A percentile compares a stretch with the other conserved stretches of the same genome.
These are phyloP conservation scores for Trichomycterus rosablanca DNA, from an alignment of 2,113 vertebrate genomes.

Conservation along the genomic window DNA sequence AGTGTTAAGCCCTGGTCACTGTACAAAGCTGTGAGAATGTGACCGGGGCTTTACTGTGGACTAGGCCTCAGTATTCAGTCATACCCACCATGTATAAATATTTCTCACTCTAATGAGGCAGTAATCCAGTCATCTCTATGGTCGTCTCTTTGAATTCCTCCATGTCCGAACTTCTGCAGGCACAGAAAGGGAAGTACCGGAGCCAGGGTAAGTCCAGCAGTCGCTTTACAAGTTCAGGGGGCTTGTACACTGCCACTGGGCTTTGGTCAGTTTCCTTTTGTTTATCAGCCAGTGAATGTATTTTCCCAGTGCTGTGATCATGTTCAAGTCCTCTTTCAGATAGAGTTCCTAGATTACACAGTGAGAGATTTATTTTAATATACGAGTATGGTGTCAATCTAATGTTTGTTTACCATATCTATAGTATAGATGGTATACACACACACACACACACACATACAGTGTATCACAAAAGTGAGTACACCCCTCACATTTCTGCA, in stretches of 20 bases:
- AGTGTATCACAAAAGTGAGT: no score
- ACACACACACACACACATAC: no score
- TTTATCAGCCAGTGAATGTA: background rate
- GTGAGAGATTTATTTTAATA: background rate
- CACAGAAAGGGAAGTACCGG: conserved; percentile 56
- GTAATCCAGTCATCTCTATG: conserved; percentile 60
- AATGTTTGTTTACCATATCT: no score
- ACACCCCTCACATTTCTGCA: no score
- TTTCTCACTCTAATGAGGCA: conserved; percentile 41
- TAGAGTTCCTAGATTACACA: conserved; percentile 56
- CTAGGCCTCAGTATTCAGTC: no score
- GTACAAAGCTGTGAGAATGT: no score
- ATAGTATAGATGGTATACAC: no score
- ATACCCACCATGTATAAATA: no score
- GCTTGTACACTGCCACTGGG: conserved; percentile 42
- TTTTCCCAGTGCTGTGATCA: conserved; percentile 2
- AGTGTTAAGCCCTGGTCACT: no score
- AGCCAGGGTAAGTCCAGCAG: conserved; percentile 45
- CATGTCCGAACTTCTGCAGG: conserved; percentile 59
- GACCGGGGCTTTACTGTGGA: no score
- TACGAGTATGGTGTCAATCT: background rate
- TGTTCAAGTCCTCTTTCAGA: conserved; percentile 65
- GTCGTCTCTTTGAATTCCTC: conserved; percentile 39
- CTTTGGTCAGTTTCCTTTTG: background rate
- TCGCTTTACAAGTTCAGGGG: conserved; percentile 49